These are phyloP conservation scores for Coboldia fuscipes DNA, from an alignment of 1,140 invertebrate genomes.

Conservation along the genomic window DNA sequence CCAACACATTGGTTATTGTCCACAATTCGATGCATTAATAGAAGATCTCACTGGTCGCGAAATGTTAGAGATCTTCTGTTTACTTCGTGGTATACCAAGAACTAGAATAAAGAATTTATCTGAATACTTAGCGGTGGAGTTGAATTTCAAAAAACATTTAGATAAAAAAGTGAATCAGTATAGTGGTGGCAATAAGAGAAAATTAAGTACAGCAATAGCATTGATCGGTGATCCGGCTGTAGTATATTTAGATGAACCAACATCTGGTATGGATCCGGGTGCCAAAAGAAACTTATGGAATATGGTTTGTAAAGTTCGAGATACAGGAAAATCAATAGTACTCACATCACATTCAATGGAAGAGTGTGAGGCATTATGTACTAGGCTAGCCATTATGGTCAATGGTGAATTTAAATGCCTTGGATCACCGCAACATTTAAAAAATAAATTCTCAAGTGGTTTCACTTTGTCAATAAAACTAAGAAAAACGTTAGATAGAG, in stretches of 20 bases:
- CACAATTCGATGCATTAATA: slow-evolving; percentile 66
- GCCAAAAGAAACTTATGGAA: slow-evolving; percentile 62
- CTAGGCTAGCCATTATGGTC: slow-evolving; percentile 71
- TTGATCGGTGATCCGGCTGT: slow-evolving; percentile 75
- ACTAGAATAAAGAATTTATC: slow-evolving; percentile 21
- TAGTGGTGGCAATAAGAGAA: slow-evolving; percentile 88
- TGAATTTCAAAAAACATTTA: slow-evolving; percentile 23
- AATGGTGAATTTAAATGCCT: slow-evolving; percentile 55
- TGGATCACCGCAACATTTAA: slow-evolving; percentile 41
- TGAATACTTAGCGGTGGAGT: slow-evolving; percentile 19
- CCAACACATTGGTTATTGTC: slow-evolving; percentile 53
- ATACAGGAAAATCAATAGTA: slow-evolving; percentile 44
- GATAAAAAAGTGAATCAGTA: slow-evolving; percentile 33
- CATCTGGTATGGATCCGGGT: slow-evolving; percentile 65
- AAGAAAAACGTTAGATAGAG: slow-evolving; percentile 10
- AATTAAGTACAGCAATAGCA: slow-evolving; percentile 82
- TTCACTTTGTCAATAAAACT: slow-evolving; percentile 21
- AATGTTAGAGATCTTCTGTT: slow-evolving; percentile 48
- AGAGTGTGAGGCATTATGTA: slow-evolving; percentile 73
- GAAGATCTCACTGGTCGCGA: slow-evolving; percentile 60
- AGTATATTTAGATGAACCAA: slow-evolving; percentile 72
- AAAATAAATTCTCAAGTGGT: slow-evolving; percentile 32
- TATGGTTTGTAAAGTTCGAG: slow-evolving; percentile 34
- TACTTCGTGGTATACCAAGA: slow-evolving; percentile 43
- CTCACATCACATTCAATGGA: slow-evolving; percentile 70